Evolutionary conservation across 1,140 invertebrate species (phyloP).

Genomic region (Caenorhabditis latens): DNA sequence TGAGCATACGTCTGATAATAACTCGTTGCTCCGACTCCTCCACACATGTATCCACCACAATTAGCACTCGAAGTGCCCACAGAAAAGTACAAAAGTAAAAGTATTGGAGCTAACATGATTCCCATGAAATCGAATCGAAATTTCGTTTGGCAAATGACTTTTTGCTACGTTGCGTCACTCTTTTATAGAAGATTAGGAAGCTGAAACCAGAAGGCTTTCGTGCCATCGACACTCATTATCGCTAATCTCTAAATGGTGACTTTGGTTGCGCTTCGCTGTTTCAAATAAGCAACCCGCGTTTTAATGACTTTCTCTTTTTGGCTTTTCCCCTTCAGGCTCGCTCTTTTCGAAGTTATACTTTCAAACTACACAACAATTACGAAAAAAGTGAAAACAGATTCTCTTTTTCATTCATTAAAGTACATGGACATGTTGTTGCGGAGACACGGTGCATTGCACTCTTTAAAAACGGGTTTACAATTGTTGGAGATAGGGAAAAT

Average conservation of each 20-base stretch:
- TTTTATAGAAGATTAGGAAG: conserved; percentile 50
- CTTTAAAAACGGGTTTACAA: neutral
- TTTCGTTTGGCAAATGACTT: conserved; percentile 42
- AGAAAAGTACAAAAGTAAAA: conserved; percentile 45
- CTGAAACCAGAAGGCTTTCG: conserved; percentile 22
- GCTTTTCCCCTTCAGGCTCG: neutral
- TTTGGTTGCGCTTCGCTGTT: conserved; percentile 36
- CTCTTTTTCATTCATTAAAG: conserved; percentile 20
- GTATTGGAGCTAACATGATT: conserved; percentile 10
- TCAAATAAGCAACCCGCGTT: conserved; percentile 21
- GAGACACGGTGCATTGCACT: conserved; percentile 6
- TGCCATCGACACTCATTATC: conserved; percentile 49
- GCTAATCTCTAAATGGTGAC: conserved; percentile 37
- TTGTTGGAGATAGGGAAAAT: neutral
- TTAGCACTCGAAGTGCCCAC: neutral
- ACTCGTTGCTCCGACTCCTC: neutral
- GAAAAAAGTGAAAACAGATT: conserved; percentile 14
- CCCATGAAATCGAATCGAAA: neutral
- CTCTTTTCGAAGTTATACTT: conserved; percentile 10
- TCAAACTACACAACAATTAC: neutral
- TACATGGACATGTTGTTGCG: neutral
- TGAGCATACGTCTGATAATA: conserved; percentile 22
- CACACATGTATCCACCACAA: conserved; percentile 43
- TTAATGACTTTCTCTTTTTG: conserved; percentile 45
- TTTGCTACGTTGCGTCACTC: conserved; percentile 23